These are phyloP conservation scores for Thyatira batis DNA, from an alignment of 2,888 invertebrate species.

Conservation along the genomic window DNA sequence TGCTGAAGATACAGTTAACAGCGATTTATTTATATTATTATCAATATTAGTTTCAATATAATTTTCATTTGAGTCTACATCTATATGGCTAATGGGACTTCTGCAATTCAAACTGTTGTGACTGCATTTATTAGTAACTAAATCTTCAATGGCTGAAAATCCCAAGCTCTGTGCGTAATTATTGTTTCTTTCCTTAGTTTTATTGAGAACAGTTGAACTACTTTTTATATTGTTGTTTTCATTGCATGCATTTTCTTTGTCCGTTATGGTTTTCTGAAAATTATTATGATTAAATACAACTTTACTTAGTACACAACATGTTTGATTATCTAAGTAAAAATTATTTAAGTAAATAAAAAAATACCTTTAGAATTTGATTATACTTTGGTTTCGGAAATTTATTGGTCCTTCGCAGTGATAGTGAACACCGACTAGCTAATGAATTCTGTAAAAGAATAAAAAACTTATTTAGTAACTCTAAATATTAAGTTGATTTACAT, in stretches of 20 bases:
- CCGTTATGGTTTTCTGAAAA: constrained; percentile 31
- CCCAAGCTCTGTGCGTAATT: constrained; percentile 33
- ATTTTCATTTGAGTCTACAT: constrained; percentile 7
- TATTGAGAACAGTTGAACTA: constrained; percentile 13
- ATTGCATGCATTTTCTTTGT: constrained; percentile 44
- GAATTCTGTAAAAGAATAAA: constrained; percentile 43
- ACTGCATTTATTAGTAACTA: constrained; percentile 26
- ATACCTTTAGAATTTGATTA: constrained; percentile 19
- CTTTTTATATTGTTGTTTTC: constrained; percentile 19
- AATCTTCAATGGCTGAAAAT: constrained; percentile 47
- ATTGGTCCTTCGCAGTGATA: constrained; percentile 48
- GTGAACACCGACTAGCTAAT: constrained; percentile 44
- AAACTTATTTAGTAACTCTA: too few species aligned
- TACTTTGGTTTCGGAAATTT: constrained; percentile 19
- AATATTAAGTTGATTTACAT: too few species aligned
- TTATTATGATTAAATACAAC: neutral
- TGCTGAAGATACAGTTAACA: constrained; percentile 38
- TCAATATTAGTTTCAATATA: constrained; percentile 7
- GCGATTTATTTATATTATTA: constrained; percentile 18
- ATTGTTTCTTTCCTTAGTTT: constrained; percentile 18
- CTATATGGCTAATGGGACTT: constrained; percentile 9
- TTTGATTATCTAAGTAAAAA: neutral
- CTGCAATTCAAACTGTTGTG: constrained; percentile 10
- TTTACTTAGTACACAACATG: neutral
- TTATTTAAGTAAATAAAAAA: too few species aligned